Evolutionary conservation across 2,113 vertebrate genomes (phyloP).

Genomic region (Gracilinanus agilis): DNA sequence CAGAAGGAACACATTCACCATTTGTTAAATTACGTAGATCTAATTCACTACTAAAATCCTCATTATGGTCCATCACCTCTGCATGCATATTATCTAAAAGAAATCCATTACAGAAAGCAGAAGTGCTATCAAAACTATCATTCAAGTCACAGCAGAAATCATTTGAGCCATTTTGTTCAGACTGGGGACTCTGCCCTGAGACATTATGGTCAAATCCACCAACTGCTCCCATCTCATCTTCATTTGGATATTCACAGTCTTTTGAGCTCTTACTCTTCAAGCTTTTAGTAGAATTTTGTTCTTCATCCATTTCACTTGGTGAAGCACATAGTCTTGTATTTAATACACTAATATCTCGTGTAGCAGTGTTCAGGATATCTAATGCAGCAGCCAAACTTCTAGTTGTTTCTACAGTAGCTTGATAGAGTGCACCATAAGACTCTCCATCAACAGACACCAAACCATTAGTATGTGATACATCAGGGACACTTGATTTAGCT

Average conservation of each 20-base stretch:
- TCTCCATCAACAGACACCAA: slow-evolving; percentile 92
- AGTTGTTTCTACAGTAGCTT: slow-evolving; percentile 95
- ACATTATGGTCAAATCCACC: slow-evolving; percentile 87
- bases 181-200: slow-evolving; percentile 81
- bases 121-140: slow-evolving; percentile 75
- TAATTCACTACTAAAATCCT: slow-evolving; percentile 80
- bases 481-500: slow-evolving; percentile 83
- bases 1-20: slow-evolving; percentile 82
- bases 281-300: slow-evolving; percentile 81
- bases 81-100: slow-evolving; percentile 81
- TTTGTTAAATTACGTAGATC: slow-evolving; percentile 79
- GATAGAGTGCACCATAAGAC: slow-evolving; percentile 93
- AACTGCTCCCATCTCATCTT: slow-evolving; percentile 91
- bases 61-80: slow-evolving; percentile 75
- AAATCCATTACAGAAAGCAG: slow-evolving; percentile 89
- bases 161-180: slow-evolving; percentile 88
- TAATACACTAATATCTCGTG: slow-evolving; percentile 90
- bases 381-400: slow-evolving; percentile 95
- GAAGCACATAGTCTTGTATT: slow-evolving; percentile 86
- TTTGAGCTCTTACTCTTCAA: slow-evolving; percentile 84
- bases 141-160: slow-evolving; percentile 86
- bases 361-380: slow-evolving; percentile 92
- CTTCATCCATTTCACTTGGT: slow-evolving; percentile 84
- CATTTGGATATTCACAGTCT: slow-evolving; percentile 86
- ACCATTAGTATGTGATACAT: slow-evolving; percentile 88